Percentiles rank a stretch among this genome's conserved stretches.
phyloP scores from a whole-genome alignment of 2,888 invertebrate species.

The Furcula furcula region DNA sequence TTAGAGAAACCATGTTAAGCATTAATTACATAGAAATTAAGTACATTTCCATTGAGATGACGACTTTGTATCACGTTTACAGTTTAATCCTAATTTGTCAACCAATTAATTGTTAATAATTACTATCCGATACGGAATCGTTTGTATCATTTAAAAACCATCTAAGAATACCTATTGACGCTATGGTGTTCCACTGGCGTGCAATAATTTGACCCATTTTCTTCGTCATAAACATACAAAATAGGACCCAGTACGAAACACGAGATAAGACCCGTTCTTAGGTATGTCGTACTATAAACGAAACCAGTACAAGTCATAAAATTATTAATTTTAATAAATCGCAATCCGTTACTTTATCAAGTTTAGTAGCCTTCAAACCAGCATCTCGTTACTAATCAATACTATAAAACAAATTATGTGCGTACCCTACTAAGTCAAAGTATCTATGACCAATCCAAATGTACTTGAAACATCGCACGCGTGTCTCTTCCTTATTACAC shows the following conservation, averaged over 20 bases:
- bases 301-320: no score
- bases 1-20: no score
- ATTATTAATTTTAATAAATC: no score
- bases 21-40: no score
- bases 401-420: constrained; percentile 2
- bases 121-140: constrained; percentile 29
- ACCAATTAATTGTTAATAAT: constrained; percentile 28
- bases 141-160: constrained; percentile 26
- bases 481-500: constrained; percentile 47
- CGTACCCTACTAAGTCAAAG: constrained; percentile 10
- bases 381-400: no score
- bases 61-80: constrained; percentile 9
- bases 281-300: no score
- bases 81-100: constrained; percentile 23
- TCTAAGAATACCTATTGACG: constrained; percentile 18
- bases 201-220: constrained; percentile 22
- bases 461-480: constrained; percentile 17
- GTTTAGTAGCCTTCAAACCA: no score
- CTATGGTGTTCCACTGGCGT: constrained; percentile 11
- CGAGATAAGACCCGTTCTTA: no score
- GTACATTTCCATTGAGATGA: no score
- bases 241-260: no score
- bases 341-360: no score
- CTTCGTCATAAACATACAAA: constrained; percentile 7
- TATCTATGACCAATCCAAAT: constrained; percentile 19